Percentiles rank a stretch among this genome's conserved stretches.
Conservation (phyloP, 2,888 invertebrate species). For the Auanema freiburgensis region DNA sequence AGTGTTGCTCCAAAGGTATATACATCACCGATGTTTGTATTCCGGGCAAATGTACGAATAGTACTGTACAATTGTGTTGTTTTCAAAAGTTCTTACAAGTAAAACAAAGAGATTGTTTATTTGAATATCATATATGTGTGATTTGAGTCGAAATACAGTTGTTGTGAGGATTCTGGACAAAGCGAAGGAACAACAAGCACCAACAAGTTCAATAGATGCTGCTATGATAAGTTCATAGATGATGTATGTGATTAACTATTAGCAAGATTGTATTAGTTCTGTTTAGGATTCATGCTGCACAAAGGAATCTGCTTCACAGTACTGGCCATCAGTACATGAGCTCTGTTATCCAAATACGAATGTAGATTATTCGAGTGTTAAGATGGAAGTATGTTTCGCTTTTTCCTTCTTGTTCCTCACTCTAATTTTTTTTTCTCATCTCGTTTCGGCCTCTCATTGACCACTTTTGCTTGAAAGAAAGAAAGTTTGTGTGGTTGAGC, state of each 20-base stretch:
- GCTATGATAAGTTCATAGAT: conserved; percentile 53
- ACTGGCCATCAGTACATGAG: conserved; percentile 60
- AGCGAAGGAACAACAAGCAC: conserved; percentile 41
- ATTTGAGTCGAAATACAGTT: conserved; percentile 49
- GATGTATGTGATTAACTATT: conserved; percentile 37
- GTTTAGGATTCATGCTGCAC: conserved; percentile 60
- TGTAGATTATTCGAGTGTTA: conserved; percentile 38
- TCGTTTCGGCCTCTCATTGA: not conserved
- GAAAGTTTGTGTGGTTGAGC: not conserved
- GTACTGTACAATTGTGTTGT: conserved; percentile 60
- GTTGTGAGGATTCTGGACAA: conserved; percentile 54
- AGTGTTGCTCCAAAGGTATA: conserved; percentile 60
- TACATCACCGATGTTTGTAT: conserved; percentile 61
- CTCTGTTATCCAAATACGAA: conserved; percentile 60
- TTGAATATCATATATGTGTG: not conserved
- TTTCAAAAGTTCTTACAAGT: conserved; percentile 64
- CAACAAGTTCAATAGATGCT: conserved; percentile 61
- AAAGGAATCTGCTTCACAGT: conserved; percentile 38
- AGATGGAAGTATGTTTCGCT: conserved; percentile 35
- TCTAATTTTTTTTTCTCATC: not conserved
- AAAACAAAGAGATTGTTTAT: not conserved
- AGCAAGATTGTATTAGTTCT: too few relatives aligned
- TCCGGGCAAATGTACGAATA: conserved; percentile 59
- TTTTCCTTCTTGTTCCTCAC: too few relatives aligned
- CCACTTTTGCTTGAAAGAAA: not conserved